phyloP scores from a whole-genome alignment of 1,140 invertebrate genomes.

The Cardiocondyla obscurior region DNA sequence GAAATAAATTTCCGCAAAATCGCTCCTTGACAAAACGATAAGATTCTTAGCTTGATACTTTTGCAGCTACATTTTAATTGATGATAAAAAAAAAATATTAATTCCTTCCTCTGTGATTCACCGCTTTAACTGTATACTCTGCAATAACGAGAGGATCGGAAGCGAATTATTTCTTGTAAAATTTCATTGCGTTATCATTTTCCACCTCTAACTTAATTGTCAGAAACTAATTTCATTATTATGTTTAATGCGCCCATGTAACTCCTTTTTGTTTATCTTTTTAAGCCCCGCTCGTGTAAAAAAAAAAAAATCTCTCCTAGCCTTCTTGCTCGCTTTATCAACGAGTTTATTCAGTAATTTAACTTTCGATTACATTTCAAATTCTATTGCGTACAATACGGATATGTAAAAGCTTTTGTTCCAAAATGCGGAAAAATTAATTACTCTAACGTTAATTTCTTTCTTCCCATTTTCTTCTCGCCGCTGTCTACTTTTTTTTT shows the following conservation, averaged over 20 bases:
- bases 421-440: background rate
- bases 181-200: background rate
- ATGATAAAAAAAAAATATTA: too few relatives aligned
- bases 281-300: background rate
- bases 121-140: background rate
- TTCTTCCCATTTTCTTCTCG: background rate
- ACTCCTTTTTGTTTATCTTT: background rate
- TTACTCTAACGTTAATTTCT: background rate
- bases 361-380: background rate
- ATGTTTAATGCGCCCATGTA: background rate
- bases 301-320: background rate
- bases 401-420: background rate
- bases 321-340: background rate
- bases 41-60: too few relatives aligned
- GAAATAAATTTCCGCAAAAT: too few relatives aligned
- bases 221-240: conserved; percentile 1
- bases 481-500: background rate
- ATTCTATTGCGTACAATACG: background rate
- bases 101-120: conserved; percentile 35
- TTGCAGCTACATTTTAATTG: too few relatives aligned
- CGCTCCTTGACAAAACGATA: too few relatives aligned
- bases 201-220: background rate
- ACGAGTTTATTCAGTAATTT: background rate
- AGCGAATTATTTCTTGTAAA: conserved; percentile 1
- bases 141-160: background rate